Percentiles rank a stretch among this genome's conserved stretches.
Conservation (phyloP, 2,797 vertebrate genomes). For the Spinus olivaceus region DNA sequence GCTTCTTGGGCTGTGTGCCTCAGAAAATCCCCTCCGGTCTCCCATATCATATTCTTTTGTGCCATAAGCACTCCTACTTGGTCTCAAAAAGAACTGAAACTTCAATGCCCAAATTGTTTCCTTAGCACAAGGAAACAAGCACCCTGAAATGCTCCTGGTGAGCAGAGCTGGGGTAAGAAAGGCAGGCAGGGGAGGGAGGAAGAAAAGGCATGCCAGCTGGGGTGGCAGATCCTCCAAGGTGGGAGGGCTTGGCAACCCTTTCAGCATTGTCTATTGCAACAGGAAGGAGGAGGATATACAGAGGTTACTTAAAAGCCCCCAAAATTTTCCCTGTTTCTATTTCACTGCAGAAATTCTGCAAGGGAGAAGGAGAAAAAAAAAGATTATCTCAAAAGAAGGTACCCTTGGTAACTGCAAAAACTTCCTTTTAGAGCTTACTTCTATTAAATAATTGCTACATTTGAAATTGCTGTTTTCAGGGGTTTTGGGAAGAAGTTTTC, state of each 20-base stretch:
- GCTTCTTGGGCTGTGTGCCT: background rate
- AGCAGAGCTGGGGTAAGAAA: background rate
- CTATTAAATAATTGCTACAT: conserved; percentile 35
- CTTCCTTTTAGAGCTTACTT: background rate
- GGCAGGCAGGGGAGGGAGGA: background rate
- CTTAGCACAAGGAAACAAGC: background rate
- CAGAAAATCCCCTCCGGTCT: background rate
- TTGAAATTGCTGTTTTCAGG: conserved; percentile 29
- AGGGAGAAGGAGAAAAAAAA: background rate
- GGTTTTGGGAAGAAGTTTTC: conserved; percentile 1
- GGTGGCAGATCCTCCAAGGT: background rate
- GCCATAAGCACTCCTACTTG: background rate
- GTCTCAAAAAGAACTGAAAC: background rate
- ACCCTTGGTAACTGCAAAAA: conserved; percentile 10
- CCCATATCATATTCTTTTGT: background rate
- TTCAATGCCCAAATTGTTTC: background rate
- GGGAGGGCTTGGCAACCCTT: background rate
- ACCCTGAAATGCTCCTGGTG: background rate
- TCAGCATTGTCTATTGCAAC: conserved; percentile 14
- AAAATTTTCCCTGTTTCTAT: conserved; percentile 13
- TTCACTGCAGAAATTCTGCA: conserved; percentile 55
- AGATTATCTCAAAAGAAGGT: conserved; percentile 57
- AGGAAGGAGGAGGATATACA: conserved; percentile 47
- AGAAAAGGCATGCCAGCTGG: background rate
- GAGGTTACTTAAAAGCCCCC: conserved; percentile 67